Percentiles rank a stretch among this genome's conserved stretches.
These are phyloP conservation scores for Hartigia nigra DNA, from an alignment of 2,888 invertebrate genomes.

Conservation along the genomic window DNA sequence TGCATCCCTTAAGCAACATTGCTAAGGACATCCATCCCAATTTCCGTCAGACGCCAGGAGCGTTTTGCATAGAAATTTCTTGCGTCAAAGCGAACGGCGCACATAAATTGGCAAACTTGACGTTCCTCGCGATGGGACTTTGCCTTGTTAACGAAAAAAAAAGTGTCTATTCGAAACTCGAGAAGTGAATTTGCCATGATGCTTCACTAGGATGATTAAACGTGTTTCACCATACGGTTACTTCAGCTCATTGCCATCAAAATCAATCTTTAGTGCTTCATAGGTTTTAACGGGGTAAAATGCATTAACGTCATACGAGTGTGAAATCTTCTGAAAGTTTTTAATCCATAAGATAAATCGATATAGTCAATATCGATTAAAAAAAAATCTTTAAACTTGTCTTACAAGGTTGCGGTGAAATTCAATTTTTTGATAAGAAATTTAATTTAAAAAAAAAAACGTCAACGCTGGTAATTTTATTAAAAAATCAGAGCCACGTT, in stretches of 20 bases:
- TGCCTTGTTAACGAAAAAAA: constrained; percentile 16
- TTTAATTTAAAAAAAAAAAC: not conserved
- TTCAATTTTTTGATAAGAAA: no score
- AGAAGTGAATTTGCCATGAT: not conserved
- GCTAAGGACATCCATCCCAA: constrained; percentile 19
- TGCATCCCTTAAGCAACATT: constrained; percentile 24
- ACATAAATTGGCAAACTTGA: constrained; percentile 51
- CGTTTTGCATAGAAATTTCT: constrained; percentile 47
- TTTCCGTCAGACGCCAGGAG: constrained; percentile 25
- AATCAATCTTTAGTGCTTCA: not conserved
- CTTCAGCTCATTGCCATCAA: not conserved
- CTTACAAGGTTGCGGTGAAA: no score
- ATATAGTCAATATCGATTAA: not conserved
- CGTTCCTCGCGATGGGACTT: constrained; percentile 15
- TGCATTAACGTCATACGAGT: not conserved
- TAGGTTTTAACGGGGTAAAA: not conserved
- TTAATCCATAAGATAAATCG: not conserved
- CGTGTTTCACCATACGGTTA: not conserved
- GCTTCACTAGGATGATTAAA: not conserved
- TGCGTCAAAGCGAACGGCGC: constrained; percentile 26
- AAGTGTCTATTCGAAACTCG: constrained; percentile 35
- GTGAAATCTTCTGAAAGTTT: not conserved
- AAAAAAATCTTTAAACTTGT: no score
- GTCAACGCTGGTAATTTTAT: not conserved
- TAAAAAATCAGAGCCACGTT: not conserved